Evolutionary conservation across 2,888 invertebrate genomes (phyloP), one percentile per base, ranked within the genome.

Genomic region (Yponomeuta malinellus): DNA sequence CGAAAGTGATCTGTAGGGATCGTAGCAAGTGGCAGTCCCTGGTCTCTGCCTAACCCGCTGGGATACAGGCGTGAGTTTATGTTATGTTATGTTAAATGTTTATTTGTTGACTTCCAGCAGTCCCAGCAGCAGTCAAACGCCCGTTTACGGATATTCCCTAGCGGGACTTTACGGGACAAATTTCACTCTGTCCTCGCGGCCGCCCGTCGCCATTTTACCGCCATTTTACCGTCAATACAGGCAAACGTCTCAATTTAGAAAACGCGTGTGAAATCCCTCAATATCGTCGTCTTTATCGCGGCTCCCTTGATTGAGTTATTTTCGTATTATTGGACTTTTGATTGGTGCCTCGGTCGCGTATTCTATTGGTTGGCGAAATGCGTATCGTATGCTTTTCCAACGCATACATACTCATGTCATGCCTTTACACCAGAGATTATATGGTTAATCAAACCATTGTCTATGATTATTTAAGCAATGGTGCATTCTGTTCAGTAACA

Each of bases 231-330:
- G 65, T 31, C 90, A 86, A 88, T 88, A 80, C 83, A 80, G 81
- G 86, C 84, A 85, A 90, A 90, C 83, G 86, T 89, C 90, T 90
- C 89, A 87, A 90, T 90, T 86, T 84, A 79, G 82, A 75, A 71
- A 72, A 74, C 70, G 64, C 69, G 69, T 71, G 48, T 43, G 71
- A 71, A 72, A 70, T 72, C 70, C 68, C 69, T 76, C 75, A 75
- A 73, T 72, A 63, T 59, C 12, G 52, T 8, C 15, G 15, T 59
- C 52, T 59, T 59, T 59, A 59, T 59, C 52, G 52, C 52, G 5
- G 52, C 52, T 59, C 15, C 52, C 15, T 59, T 59, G 52, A 59
- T 59, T 59, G 52, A 59, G 52, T 59, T 59, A 59, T 59, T 59
- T 59, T 1, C 52, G 52, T 59, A 59, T 59, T 59, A 59, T 59